Conservation (phyloP, 92 coral and sea anemone genomes). For the Phenganax marumi region DNA sequence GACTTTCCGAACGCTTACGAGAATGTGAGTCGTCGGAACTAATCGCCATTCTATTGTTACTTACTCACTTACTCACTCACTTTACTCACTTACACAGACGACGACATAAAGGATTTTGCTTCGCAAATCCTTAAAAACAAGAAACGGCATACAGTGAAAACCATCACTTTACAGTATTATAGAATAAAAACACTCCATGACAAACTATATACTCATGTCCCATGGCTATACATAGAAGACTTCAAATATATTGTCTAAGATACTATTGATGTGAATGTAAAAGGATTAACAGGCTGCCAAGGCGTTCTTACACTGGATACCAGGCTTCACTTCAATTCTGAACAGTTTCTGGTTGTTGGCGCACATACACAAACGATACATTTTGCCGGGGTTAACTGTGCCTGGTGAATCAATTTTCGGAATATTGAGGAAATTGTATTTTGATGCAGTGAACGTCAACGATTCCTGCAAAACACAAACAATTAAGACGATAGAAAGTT, state of each 20-base stretch:
- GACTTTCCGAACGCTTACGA: too few relatives aligned
- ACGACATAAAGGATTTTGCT: too few relatives aligned
- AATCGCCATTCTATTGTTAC: too few relatives aligned
- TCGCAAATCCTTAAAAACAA: too few relatives aligned
- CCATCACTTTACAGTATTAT: too few relatives aligned
- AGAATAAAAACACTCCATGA: too few relatives aligned
- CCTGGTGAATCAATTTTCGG: background rate
- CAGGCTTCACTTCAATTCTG: conserved; percentile 7
- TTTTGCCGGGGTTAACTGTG: background rate
- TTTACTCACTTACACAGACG: too few relatives aligned
- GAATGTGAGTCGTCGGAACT: too few relatives aligned
- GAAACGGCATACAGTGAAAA: too few relatives aligned
- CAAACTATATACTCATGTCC: too few relatives aligned
- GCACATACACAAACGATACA: conserved; percentile 23
- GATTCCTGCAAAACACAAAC: background rate
- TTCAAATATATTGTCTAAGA: background rate
- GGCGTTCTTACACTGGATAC: conserved; percentile 6
- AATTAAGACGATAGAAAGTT: background rate
- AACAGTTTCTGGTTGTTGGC: conserved; percentile 10
- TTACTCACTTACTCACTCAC: too few relatives aligned
- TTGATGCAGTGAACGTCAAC: conserved; percentile 12
- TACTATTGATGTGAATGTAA: background rate
- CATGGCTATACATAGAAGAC: too few relatives aligned
- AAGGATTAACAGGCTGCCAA: background rate
- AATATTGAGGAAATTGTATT: background rate